Evolutionary conservation across 1,140 invertebrate genomes (phyloP).

Genomic region (Ctenoplectra terminalis): DNA sequence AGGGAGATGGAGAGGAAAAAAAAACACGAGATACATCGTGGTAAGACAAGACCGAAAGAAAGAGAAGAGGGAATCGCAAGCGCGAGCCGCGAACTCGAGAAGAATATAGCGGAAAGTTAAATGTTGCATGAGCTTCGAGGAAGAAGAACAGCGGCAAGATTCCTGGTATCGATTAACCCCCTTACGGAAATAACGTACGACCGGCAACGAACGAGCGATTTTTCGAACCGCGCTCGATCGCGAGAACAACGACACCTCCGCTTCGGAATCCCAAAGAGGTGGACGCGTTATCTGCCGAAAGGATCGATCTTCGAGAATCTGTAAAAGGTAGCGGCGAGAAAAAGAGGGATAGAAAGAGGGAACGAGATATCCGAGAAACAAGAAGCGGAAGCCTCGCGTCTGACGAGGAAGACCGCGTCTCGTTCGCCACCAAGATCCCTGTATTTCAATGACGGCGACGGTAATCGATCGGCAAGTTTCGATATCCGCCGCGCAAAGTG

Average conservation of each 20-base stretch:
- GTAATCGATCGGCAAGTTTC: neutral
- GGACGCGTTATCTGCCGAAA: conserved; percentile 64
- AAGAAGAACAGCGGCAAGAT: conserved; percentile 62
- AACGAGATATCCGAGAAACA: neutral
- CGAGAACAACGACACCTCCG: conserved; percentile 63
- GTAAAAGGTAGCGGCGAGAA: conserved; percentile 55
- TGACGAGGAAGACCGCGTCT: neutral
- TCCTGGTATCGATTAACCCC: conserved; percentile 68
- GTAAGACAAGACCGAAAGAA: conserved; percentile 24
- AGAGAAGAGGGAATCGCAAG: conserved; percentile 8
- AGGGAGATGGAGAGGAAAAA: conserved; percentile 12
- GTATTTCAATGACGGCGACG: neutral
- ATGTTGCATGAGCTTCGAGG: conserved; percentile 75
- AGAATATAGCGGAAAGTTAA: conserved; percentile 68
- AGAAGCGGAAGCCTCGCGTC: conserved; percentile 32
- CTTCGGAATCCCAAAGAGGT: conserved; percentile 45
- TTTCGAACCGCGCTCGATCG: conserved; percentile 48
- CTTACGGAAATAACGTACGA: conserved; percentile 61
- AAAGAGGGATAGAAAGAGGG: conserved; percentile 4
- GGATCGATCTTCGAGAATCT: conserved; percentile 57
- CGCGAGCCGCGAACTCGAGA: conserved; percentile 27
- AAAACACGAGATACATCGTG: conserved; percentile 27
- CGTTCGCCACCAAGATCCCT: neutral
- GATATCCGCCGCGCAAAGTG: conserved; percentile 19
- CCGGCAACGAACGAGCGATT: conserved; percentile 40